Percentiles rank a stretch among this genome's conserved stretches.
Conservation (phyloP, 2,113 vertebrate species). For the Leptocoma aspasia region DNA sequence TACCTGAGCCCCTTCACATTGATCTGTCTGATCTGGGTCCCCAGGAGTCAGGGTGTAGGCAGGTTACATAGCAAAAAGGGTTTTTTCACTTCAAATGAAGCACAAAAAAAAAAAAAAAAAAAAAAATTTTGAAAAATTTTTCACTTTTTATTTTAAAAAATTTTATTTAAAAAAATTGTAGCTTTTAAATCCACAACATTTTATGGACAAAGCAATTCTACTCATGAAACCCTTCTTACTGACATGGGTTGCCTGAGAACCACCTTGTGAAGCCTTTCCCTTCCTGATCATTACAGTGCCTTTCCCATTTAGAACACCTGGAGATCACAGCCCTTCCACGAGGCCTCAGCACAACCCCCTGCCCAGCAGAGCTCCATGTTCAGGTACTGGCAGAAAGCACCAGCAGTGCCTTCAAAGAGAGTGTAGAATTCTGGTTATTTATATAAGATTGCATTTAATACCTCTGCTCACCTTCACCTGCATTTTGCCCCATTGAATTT, state of each 20-base stretch:
- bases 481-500: background rate
- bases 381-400: background rate
- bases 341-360: background rate
- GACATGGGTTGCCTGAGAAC: background rate
- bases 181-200: background rate
- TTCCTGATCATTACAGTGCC: background rate
- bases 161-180: background rate
- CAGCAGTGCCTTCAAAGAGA: background rate
- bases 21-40: background rate
- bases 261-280: background rate
- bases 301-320: background rate
- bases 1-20: background rate
- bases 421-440: background rate
- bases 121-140: too few relatives aligned
- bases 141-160: background rate
- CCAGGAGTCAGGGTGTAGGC: background rate
- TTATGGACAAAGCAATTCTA: background rate
- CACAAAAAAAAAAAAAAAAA: background rate
- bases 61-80: background rate
- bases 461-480: background rate
- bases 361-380: background rate
- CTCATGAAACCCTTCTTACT: background rate
- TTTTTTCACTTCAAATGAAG: background rate
- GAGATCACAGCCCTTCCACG: background rate
- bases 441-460: background rate